These are phyloP conservation scores for Helicoverpa assulta DNA, from an alignment of 2,888 invertebrate species.

Conservation along the genomic window DNA sequence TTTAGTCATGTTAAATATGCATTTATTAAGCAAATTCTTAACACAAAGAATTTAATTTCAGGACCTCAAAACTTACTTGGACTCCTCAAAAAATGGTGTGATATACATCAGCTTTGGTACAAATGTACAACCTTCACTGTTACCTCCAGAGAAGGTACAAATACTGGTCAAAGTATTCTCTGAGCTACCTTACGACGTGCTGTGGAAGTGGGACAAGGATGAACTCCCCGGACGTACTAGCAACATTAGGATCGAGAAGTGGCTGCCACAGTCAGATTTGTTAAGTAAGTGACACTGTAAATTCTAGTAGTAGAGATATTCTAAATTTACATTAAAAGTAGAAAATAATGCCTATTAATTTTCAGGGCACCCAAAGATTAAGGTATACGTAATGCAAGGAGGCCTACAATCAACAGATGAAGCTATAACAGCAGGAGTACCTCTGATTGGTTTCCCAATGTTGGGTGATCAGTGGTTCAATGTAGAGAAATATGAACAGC, in stretches of 20 bases:
- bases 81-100: constrained; percentile 79
- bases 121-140: constrained; percentile 70
- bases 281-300: constrained; percentile 35
- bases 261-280: constrained; percentile 81
- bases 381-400: constrained; percentile 62
- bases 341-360: too few relatives aligned
- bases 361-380: constrained; percentile 40
- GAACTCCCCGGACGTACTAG: constrained; percentile 70
- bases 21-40: too few relatives aligned
- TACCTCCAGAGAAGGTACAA: constrained; percentile 73
- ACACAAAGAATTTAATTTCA: constrained; percentile 33
- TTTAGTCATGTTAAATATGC: too few relatives aligned
- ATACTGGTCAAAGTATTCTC: constrained; percentile 69
- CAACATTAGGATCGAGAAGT: constrained; percentile 81
- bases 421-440: too few relatives aligned
- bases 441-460: constrained; percentile 46
- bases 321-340: too few relatives aligned
- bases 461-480: constrained; percentile 62
- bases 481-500: constrained; percentile 43
- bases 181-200: too few relatives aligned
- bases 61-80: constrained; percentile 76
- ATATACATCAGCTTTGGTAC: constrained; percentile 85
- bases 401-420: constrained; percentile 38
- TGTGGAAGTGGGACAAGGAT: constrained; percentile 68
- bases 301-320: too few relatives aligned